Evolutionary conservation across 1,140 invertebrate genomes (phyloP).

Genomic region (Carposina sasakii): DNA sequence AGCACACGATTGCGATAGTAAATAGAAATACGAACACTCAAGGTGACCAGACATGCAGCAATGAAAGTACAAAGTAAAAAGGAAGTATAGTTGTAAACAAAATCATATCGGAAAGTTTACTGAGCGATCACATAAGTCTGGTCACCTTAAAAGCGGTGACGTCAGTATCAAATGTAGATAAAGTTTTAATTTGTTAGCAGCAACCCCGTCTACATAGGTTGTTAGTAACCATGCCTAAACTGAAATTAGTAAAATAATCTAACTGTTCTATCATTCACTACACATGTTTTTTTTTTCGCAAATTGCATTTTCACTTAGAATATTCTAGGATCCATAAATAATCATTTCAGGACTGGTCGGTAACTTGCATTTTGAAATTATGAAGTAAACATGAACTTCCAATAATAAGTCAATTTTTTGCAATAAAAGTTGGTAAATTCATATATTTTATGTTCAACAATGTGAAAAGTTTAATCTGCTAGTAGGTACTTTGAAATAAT

Average conservation of each 20-base stretch:
- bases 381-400: no score
- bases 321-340: no score
- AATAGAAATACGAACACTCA: slow-evolving; percentile 33
- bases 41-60: slow-evolving; percentile 71
- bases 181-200: slow-evolving; percentile 19
- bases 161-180: slow-evolving; percentile 25
- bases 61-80: slow-evolving; percentile 40
- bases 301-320: no score
- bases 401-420: no score
- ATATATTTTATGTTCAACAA: no score
- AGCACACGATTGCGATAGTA: slow-evolving; percentile 40
- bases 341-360: no score
- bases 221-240: slow-evolving; percentile 56
- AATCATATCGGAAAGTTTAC: slow-evolving; percentile 10
- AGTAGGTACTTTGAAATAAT: no score
- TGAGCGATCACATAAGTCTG: slow-evolving; percentile 44
- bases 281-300: no score
- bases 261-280: no score
- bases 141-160: slow-evolving; percentile 64
- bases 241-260: slow-evolving; percentile 15
- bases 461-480: no score
- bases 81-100: slow-evolving; percentile 1
- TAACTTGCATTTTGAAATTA: no score
- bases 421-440: no score
- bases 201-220: slow-evolving; percentile 63